These are phyloP conservation scores for Pseudochirops cupreus DNA, from an alignment of 2,797 vertebrate species.

Conservation along the genomic window DNA sequence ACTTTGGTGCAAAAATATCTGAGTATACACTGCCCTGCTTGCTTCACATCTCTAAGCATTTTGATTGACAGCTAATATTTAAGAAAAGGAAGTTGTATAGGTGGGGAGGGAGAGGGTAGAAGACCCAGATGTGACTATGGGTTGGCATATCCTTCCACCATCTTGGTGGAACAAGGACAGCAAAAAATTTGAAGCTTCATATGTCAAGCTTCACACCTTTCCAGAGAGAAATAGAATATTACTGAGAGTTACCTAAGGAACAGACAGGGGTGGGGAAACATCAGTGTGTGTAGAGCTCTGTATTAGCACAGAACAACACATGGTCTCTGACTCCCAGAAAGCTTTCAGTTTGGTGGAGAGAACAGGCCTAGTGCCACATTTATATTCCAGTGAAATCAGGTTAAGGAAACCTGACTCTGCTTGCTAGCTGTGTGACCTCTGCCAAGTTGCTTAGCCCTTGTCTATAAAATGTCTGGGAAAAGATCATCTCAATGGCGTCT, in stretches of 20 bases:
- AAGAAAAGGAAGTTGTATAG: not conserved
- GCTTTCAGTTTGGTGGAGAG: not conserved
- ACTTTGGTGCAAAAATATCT: not conserved
- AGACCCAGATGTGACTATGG: not conserved
- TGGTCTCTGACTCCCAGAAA: not conserved
- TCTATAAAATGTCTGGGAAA: not conserved
- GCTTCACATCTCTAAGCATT: not conserved
- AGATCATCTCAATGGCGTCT: not conserved
- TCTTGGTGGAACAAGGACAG: not conserved
- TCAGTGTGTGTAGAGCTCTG: not conserved
- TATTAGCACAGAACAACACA: not conserved
- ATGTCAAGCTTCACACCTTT: not conserved
- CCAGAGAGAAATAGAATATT: not conserved
- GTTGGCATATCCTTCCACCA: not conserved
- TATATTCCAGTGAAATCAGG: not conserved
- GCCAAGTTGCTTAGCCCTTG: not conserved
- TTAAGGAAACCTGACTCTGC: not conserved
- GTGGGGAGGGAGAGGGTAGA: not conserved
- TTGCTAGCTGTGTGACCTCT: not conserved
- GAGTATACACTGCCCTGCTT: not conserved
- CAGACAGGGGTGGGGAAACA: not conserved
- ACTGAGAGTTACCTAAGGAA: not conserved
- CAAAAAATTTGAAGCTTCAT: not conserved
- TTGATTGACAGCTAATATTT: not conserved
- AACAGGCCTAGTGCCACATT: not conserved